Evolutionary conservation across 2,797 vertebrate species (phyloP).

Genomic region (Oryzias sinensis): DNA sequence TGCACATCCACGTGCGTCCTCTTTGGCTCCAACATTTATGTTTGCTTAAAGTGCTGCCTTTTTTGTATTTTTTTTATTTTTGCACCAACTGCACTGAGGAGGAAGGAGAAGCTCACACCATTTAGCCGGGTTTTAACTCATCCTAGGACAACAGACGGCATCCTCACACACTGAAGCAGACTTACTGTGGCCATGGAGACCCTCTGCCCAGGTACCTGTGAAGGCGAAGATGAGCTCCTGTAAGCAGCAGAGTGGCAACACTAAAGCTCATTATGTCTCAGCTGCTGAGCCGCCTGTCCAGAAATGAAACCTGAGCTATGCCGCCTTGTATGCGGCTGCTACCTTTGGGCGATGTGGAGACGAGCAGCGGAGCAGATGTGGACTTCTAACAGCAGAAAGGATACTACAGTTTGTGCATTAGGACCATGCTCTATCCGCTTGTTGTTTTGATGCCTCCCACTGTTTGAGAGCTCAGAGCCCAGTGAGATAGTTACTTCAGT

Average conservation of each 20-base stretch:
- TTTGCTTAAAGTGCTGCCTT: constrained; percentile 21
- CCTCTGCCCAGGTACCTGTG: constrained; percentile 56
- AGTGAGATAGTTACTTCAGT: constrained; percentile 47
- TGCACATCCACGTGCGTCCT: constrained; percentile 31
- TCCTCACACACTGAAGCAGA: constrained; percentile 49
- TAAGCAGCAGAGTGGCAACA: constrained; percentile 65
- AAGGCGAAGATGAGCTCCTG: constrained; percentile 69
- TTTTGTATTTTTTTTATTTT: not conserved
- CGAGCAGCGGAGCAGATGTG: constrained; percentile 45
- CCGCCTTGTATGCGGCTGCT: constrained; percentile 45
- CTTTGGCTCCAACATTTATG: constrained; percentile 24
- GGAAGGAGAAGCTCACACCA: constrained; percentile 58
- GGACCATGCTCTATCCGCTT: constrained; percentile 52
- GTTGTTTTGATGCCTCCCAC: constrained; percentile 74
- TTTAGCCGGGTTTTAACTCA: constrained; percentile 63
- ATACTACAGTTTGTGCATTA: constrained; percentile 35
- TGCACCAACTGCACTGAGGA: constrained; percentile 37
- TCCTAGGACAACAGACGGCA: constrained; percentile 50
- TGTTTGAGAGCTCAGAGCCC: constrained; percentile 61
- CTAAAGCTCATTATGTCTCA: constrained; percentile 71
- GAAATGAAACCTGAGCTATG: constrained; percentile 62
- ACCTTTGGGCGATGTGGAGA: constrained; percentile 57
- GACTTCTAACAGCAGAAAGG: constrained; percentile 37
- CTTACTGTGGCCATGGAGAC: constrained; percentile 57
- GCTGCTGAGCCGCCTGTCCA: constrained; percentile 57